Conservation (phyloP, 2,888 invertebrate species). For the Calameuta filiformis region DNA sequence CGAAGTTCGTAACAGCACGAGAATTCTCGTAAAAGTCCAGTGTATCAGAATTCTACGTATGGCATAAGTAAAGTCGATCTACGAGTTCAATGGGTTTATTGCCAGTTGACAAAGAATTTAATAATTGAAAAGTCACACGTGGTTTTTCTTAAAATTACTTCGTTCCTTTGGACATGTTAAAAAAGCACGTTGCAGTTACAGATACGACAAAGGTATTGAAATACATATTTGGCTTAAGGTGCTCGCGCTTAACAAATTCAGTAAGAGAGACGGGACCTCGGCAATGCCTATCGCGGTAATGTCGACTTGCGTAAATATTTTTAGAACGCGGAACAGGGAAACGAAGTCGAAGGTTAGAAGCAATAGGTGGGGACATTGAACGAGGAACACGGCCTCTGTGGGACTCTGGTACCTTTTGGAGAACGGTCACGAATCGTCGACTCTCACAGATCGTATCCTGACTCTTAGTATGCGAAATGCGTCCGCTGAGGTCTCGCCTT, state of each 20-base stretch:
- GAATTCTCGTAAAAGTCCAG: neutral
- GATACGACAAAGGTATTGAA: neutral
- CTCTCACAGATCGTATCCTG: constrained; percentile 21
- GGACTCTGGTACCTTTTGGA: constrained; percentile 37
- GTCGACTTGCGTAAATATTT: constrained; percentile 36
- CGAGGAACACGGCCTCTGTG: constrained; percentile 29
- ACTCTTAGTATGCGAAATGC: constrained; percentile 35
- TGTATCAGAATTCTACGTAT: neutral
- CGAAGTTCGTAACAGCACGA: neutral
- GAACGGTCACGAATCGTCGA: constrained; percentile 33
- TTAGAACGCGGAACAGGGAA: constrained; percentile 52
- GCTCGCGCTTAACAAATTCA: neutral
- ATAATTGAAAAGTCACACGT: no score
- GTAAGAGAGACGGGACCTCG: neutral
- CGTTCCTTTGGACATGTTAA: no score
- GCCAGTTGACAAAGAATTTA: no score
- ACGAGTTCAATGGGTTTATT: no score
- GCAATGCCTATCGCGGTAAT: neutral
- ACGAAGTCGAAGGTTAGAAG: constrained; percentile 39
- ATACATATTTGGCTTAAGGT: neutral
- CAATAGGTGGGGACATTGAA: constrained; percentile 24
- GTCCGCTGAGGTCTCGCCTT: constrained; percentile 39
- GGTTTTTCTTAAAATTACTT: no score
- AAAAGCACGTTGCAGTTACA: no score
- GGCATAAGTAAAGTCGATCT: neutral